Percentiles rank a stretch among this genome's conserved stretches.
phyloP scores from a whole-genome alignment of 2,888 invertebrate genomes.

The Archaeoteleia sp. region DNA sequence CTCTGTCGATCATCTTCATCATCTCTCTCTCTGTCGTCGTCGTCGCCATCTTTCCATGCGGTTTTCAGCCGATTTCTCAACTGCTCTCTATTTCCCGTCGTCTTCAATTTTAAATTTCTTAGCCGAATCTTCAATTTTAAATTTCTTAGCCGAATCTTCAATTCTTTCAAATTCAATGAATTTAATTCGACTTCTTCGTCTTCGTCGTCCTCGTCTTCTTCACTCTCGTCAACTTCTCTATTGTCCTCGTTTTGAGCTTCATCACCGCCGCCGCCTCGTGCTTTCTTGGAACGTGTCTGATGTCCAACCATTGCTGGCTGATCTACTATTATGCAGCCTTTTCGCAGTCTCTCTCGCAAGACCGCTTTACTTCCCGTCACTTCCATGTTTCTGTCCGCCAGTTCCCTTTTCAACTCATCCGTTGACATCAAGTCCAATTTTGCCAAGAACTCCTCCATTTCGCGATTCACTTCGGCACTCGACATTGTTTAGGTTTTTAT shows the following conservation, averaged over 20 bases:
- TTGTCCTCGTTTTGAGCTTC: neutral
- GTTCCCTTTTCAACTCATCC: neutral
- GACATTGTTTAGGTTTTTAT: too few species aligned
- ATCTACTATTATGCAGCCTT: neutral
- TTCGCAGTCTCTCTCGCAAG: neutral
- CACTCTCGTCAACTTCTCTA: too few species aligned
- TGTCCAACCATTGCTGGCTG: neutral
- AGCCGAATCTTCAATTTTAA: slow-evolving; percentile 1
- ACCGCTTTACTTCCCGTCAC: neutral
- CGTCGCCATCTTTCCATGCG: slow-evolving; percentile 1
- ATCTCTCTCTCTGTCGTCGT: neutral
- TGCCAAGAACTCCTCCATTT: neutral
- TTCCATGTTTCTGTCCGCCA: neutral
- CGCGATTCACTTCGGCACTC: neutral
- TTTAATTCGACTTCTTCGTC: slow-evolving; percentile 6
- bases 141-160: neutral
- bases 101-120: slow-evolving; percentile 4
- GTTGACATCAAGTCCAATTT: neutral
- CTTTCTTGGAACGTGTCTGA: neutral
- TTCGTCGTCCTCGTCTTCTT: neutral
- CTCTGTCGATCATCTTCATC: slow-evolving; percentile 1
- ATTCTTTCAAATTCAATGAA: neutral
- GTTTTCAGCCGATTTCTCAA: slow-evolving; percentile 7
- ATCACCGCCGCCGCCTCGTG: neutral
- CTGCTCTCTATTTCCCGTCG: slow-evolving; percentile 13